Percentiles rank a stretch among this genome's conserved stretches.
Conservation (phyloP, 2,888 invertebrate species). For the Cheilosia impressa region DNA sequence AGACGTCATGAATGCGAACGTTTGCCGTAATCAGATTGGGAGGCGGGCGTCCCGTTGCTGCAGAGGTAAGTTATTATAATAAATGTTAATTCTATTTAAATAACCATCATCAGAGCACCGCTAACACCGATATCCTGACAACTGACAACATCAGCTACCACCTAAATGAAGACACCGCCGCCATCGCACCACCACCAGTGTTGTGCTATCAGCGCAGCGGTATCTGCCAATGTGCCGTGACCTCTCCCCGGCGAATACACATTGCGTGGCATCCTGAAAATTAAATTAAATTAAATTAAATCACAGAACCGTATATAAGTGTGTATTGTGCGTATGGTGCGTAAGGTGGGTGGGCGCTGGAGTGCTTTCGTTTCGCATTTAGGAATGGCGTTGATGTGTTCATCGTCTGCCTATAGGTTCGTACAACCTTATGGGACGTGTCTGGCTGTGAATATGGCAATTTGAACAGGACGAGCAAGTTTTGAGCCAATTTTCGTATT, state of each 20-base stretch:
- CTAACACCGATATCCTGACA: constrained; percentile 69
- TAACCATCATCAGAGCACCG: constrained; percentile 65
- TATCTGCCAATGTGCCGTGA: constrained; percentile 50
- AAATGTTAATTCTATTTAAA: constrained; percentile 75
- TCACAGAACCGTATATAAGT: constrained; percentile 45
- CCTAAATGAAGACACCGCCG: constrained; percentile 20
- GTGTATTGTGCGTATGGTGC: constrained; percentile 10
- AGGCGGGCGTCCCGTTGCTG: neutral
- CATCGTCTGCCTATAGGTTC: neutral
- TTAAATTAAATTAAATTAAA: constrained; percentile 71
- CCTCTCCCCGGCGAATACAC: constrained; percentile 40
- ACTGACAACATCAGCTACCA: constrained; percentile 68
- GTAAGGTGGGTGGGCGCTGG: constrained; percentile 23
- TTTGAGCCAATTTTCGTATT: constrained; percentile 22
- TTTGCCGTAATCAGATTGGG: constrained; percentile 65
- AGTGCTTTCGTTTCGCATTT: constrained; percentile 45
- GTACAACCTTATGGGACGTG: neutral
- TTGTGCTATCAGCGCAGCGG: neutral
- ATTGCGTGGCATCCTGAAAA: constrained; percentile 49
- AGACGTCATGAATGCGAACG: constrained; percentile 66
- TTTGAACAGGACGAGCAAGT: constrained; percentile 17
- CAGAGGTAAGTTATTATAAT: constrained; percentile 71
- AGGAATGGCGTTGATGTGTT: constrained; percentile 34
- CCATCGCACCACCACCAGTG: constrained; percentile 7
- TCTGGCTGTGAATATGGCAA: constrained; percentile 15